Conservation (phyloP, 2,113 vertebrate genomes). For the Nettapus auritus region DNA sequence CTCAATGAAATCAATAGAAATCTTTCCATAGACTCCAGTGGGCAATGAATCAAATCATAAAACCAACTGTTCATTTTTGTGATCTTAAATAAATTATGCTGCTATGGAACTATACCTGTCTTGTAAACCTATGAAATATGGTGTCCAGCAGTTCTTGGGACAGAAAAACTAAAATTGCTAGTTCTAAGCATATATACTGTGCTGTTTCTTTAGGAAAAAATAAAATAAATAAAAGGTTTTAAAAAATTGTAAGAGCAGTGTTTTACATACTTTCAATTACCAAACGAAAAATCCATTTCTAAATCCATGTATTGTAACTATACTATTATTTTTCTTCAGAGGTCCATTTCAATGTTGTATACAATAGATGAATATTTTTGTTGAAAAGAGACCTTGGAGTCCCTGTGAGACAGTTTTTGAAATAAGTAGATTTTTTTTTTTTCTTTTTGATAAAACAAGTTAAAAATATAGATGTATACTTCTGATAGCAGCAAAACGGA, state of each 20-base stretch:
- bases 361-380: background rate
- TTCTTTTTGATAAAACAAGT: background rate
- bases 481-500: background rate
- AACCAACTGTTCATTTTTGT: background rate
- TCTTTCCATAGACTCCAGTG: background rate
- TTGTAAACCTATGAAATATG: background rate
- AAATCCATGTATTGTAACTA: background rate
- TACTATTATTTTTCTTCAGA: background rate
- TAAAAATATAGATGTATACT: background rate
- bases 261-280: background rate
- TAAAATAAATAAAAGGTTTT: background rate
- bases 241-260: background rate
- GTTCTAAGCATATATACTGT: background rate
- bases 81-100: background rate
- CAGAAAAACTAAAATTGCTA: background rate
- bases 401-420: background rate
- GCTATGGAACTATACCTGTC: background rate
- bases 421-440: background rate
- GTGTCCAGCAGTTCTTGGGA: background rate
- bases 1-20: background rate
- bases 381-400: background rate
- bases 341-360: background rate
- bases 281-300: background rate
- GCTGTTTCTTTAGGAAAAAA: background rate
- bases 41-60: background rate